Conservation (phyloP, 2,113 vertebrate genomes). For the Tetrax tetrax region DNA sequence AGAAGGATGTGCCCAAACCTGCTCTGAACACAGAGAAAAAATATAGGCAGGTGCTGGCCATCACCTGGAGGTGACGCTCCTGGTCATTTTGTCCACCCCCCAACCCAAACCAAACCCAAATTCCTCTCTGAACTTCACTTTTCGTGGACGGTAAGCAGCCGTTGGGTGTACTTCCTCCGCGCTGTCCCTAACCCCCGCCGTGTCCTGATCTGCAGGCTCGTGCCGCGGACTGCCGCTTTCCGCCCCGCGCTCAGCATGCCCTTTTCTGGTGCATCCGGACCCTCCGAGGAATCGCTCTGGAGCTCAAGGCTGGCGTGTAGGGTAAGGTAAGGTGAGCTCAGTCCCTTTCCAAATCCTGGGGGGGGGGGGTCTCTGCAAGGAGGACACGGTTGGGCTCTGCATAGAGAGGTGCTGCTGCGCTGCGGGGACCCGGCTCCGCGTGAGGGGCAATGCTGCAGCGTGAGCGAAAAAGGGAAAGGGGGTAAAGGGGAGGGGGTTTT, state of each 20-base stretch:
- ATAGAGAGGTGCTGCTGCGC: neutral
- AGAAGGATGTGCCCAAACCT: neutral
- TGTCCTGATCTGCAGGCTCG: conserved; percentile 41
- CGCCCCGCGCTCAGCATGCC: neutral
- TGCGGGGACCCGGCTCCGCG: rapidly evolving
- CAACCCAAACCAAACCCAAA: neutral
- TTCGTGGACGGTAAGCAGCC: neutral
- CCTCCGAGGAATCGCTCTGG: conserved; percentile 50
- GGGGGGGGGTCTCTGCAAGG: neutral
- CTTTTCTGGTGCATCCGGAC: neutral
- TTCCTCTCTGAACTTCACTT: neutral
- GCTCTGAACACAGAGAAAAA: neutral
- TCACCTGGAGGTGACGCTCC: neutral
- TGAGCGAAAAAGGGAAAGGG: neutral
- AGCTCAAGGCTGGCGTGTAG: conserved; percentile 53
- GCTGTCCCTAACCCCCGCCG: neutral
- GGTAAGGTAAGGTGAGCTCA: conserved; percentile 69
- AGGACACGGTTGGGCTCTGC: too few species aligned
- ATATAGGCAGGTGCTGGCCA: neutral
- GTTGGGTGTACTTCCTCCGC: neutral
- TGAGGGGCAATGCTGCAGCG: rapidly evolving
- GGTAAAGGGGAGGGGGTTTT: neutral
- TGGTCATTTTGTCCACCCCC: neutral
- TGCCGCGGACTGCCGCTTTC: neutral
- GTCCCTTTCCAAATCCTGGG: neutral